A percentile compares a stretch with the other conserved stretches of the same genome.
These are phyloP conservation scores for Dinomys branickii DNA, from an alignment of 2,113 vertebrate genomes.

Conservation along the genomic window DNA sequence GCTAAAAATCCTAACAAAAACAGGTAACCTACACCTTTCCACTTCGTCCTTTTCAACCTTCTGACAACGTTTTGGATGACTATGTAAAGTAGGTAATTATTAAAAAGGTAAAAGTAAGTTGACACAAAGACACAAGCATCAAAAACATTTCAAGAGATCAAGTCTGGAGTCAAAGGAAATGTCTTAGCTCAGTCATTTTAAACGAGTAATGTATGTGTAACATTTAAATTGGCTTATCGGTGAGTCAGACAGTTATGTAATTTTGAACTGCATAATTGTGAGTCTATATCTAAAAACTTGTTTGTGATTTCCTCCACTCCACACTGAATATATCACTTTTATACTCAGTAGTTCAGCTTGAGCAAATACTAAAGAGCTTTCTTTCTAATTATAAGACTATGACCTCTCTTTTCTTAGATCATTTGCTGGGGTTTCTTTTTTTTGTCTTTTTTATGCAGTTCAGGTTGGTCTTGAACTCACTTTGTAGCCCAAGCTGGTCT, in stretches of 20 bases:
- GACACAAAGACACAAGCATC: neutral
- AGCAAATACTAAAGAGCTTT: neutral
- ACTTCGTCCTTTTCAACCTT: neutral
- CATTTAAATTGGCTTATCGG: slow-evolving; percentile 32
- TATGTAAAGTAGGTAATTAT: neutral
- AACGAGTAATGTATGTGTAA: neutral
- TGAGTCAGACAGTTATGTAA: neutral
- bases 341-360: neutral
- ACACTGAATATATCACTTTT: neutral
- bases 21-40: neutral
- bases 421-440: neutral
- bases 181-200: neutral
- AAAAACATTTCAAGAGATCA: neutral
- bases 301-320: neutral
- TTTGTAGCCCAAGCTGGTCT: too few relatives aligned
- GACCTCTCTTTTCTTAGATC: neutral
- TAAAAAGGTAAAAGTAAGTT: neutral
- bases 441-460: too few relatives aligned
- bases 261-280: neutral
- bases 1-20: neutral
- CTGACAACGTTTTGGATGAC: neutral
- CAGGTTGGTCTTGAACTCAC: too few relatives aligned
- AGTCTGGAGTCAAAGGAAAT: neutral
- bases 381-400: neutral
- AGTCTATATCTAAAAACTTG: neutral